Evolutionary conservation across 2,888 invertebrate species (phyloP).

Genomic region (Allolobophora icterica): DNA sequence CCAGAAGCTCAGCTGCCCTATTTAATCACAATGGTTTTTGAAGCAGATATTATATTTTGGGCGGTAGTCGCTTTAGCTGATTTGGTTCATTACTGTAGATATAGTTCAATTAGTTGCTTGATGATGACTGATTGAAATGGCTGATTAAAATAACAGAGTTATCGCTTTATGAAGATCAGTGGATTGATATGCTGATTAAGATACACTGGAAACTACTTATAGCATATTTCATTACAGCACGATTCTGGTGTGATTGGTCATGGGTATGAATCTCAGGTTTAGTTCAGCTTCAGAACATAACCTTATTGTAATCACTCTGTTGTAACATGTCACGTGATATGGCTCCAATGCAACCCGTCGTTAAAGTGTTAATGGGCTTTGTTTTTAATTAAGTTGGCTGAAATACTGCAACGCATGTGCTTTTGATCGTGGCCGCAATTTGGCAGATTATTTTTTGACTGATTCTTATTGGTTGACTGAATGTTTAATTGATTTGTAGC

Average conservation of each 20-base stretch:
- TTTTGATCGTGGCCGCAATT: neutral
- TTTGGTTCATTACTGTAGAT: neutral
- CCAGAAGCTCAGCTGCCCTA: too few species aligned
- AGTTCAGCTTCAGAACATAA: too few species aligned
- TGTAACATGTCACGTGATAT: neutral
- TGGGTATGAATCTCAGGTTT: too few species aligned
- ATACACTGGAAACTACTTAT: too few species aligned
- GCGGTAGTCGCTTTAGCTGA: neutral
- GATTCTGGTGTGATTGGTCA: too few species aligned
- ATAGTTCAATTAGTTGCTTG: neutral
- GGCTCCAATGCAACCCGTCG: neutral
- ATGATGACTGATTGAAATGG: neutral
- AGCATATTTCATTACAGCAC: too few species aligned
- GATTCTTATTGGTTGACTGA: neutral
- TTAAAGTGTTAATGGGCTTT: neutral
- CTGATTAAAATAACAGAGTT: too few species aligned
- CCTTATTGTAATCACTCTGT: too few species aligned
- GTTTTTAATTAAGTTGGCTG: neutral
- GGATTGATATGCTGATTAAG: too few species aligned
- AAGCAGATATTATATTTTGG: too few species aligned
- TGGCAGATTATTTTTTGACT: neutral
- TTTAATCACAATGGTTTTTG: too few species aligned
- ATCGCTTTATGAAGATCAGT: too few species aligned
- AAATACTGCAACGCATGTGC: neutral
- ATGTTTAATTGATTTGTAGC: constrained; percentile 58